Percentiles rank a stretch among this genome's conserved stretches.
Evolutionary conservation across 2,888 invertebrate species (phyloP).

Genomic region (Sphaerophoria rueppellii): DNA sequence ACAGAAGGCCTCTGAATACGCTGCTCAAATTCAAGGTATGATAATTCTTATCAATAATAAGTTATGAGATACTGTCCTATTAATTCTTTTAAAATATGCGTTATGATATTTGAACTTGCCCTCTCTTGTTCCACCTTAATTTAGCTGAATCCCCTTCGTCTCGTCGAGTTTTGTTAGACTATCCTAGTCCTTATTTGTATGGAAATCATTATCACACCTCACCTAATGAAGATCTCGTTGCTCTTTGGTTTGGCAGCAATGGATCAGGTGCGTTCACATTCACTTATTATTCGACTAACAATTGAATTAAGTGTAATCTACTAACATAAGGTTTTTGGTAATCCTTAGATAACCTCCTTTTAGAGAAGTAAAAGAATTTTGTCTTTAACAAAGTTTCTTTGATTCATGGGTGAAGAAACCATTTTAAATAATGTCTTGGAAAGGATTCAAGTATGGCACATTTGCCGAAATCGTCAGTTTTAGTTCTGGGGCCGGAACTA

Average conservation of each 20-base stretch:
- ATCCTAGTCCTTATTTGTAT: slow-evolving; percentile 82
- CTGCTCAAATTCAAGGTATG: slow-evolving; percentile 81
- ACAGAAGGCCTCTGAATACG: slow-evolving; percentile 82
- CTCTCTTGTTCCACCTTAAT: slow-evolving; percentile 35
- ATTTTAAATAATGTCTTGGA: too few species aligned
- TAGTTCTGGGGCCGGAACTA: too few species aligned
- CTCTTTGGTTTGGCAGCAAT: slow-evolving; percentile 88
- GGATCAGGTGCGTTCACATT: slow-evolving; percentile 84
- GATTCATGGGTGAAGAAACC: too few species aligned
- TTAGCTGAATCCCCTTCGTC: slow-evolving; percentile 82
- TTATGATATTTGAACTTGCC: slow-evolving; percentile 33
- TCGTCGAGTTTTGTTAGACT: slow-evolving; percentile 82
- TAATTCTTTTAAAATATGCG: not conserved
- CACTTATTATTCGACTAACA: slow-evolving; percentile 48
- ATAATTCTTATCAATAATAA: not conserved
- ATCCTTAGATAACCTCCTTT: not conserved
- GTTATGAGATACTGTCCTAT: not conserved
- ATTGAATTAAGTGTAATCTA: slow-evolving; percentile 44
- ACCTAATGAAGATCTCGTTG: slow-evolving; percentile 89
- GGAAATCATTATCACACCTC: slow-evolving; percentile 83
- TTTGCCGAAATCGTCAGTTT: too few species aligned
- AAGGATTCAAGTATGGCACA: too few species aligned
- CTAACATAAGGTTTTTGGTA: slow-evolving; percentile 32
- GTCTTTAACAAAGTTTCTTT: too few species aligned
- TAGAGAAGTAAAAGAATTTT: not conserved